phyloP scores from a whole-genome alignment of 2,888 invertebrate species.

The Agrilus cyanescens region DNA sequence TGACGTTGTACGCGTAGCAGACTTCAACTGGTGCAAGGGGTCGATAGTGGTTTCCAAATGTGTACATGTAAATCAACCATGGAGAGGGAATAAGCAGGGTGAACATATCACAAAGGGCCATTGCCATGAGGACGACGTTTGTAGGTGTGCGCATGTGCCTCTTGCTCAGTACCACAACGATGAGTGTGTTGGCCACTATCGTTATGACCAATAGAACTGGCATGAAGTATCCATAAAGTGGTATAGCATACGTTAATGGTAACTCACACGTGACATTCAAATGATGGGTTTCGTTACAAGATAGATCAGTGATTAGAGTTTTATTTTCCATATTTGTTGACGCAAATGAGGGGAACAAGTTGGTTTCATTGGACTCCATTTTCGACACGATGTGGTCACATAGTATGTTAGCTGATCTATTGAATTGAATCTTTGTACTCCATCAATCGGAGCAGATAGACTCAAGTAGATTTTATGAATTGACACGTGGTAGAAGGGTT shows the following conservation, averaged over 20 bases:
- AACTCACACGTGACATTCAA: conserved; percentile 56
- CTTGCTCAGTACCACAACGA: conserved; percentile 80
- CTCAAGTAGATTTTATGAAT: too few relatives aligned
- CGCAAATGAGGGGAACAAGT: too few relatives aligned
- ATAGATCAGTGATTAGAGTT: too few relatives aligned
- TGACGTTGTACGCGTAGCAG: conserved; percentile 68
- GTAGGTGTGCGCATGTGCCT: conserved; percentile 88
- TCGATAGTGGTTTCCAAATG: conserved; percentile 76
- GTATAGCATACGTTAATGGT: conserved; percentile 54
- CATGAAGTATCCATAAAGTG: conserved; percentile 67
- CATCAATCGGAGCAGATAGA: too few relatives aligned
- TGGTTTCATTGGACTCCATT: too few relatives aligned
- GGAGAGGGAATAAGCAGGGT: conserved; percentile 84
- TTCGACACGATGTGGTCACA: too few relatives aligned
- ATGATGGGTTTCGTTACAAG: conserved; percentile 21
- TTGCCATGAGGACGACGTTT: conserved; percentile 86
- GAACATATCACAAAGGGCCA: conserved; percentile 91
- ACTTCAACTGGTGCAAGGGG: conserved; percentile 62
- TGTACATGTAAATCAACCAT: conserved; percentile 86
- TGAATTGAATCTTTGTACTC: too few relatives aligned
- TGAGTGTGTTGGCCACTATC: conserved; percentile 80
- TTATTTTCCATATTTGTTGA: too few relatives aligned
- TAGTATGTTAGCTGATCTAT: too few relatives aligned
- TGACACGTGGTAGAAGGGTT: too few relatives aligned
- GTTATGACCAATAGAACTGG: conserved; percentile 79